phyloP scores from a whole-genome alignment of 2,888 invertebrate species.

The Philereme transversata region DNA sequence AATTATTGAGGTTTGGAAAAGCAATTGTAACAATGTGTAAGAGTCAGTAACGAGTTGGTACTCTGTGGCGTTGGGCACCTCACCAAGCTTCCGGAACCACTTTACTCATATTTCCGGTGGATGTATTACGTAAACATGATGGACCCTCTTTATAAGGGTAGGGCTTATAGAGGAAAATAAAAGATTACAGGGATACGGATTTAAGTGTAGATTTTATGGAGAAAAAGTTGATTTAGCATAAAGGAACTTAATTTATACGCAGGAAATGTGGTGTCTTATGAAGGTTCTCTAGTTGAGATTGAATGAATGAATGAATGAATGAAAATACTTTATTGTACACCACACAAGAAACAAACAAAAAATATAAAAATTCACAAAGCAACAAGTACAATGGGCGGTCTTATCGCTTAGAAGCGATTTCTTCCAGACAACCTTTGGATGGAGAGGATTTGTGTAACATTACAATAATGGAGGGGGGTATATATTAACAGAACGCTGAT shows the following conservation, averaged over 20 bases:
- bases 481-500: no score
- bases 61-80: constrained; percentile 37
- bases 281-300: no score
- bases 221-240: not conserved
- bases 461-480: no score
- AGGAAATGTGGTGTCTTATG: not conserved
- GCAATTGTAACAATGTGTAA: not conserved
- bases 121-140: constrained; percentile 33
- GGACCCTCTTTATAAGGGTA: not conserved
- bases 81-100: constrained; percentile 47
- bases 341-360: no score
- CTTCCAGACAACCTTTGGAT: no score
- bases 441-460: no score
- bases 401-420: no score
- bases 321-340: no score
- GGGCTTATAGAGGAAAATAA: not conserved
- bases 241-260: not conserved
- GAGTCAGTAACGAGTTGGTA: constrained; percentile 2
- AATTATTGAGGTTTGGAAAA: no score
- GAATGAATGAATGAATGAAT: no score
- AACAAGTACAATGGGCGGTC: no score
- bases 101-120: constrained; percentile 53
- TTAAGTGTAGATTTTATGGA: not conserved
- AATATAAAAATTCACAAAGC: no score
- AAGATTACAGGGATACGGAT: not conserved